These are phyloP conservation scores for Cheilosia vulpina DNA, from an alignment of 2,888 invertebrate genomes.

Conservation along the genomic window DNA sequence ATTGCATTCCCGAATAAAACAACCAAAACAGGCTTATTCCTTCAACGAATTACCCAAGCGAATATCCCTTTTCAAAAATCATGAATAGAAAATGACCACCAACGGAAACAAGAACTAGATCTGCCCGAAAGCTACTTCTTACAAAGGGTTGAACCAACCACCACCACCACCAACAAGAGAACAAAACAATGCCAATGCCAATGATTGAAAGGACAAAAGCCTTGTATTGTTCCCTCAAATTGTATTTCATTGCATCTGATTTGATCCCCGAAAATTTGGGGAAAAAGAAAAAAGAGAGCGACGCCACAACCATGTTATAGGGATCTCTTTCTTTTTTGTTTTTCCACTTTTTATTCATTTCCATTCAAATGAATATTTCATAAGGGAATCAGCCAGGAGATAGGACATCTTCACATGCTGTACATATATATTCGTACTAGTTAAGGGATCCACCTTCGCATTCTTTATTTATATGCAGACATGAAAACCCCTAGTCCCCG, in stretches of 20 bases:
- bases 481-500: background rate
- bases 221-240: constrained; percentile 37
- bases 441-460: constrained; percentile 19
- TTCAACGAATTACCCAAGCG: constrained; percentile 12
- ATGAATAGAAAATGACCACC: constrained; percentile 24
- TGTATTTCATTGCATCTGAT: constrained; percentile 59
- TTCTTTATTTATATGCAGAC: constrained; percentile 43
- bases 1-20: constrained; percentile 20
- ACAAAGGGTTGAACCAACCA: background rate
- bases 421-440: background rate
- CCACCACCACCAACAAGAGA: background rate
- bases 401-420: constrained; percentile 37
- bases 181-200: constrained; percentile 34
- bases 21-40: constrained; percentile 17
- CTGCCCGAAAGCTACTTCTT: background rate
- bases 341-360: constrained; percentile 31
- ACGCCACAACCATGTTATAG: constrained; percentile 1
- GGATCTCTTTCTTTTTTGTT: constrained; percentile 1
- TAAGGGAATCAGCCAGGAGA: constrained; percentile 50
- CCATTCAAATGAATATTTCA: constrained; percentile 72
- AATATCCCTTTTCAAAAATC: constrained; percentile 35
- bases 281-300: background rate
- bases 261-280: constrained; percentile 46
- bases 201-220: constrained; percentile 57
- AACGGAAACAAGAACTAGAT: background rate